Evolutionary conservation across 2,113 vertebrate genomes (phyloP).

Genomic region (Datnioides undecimradiatus): DNA sequence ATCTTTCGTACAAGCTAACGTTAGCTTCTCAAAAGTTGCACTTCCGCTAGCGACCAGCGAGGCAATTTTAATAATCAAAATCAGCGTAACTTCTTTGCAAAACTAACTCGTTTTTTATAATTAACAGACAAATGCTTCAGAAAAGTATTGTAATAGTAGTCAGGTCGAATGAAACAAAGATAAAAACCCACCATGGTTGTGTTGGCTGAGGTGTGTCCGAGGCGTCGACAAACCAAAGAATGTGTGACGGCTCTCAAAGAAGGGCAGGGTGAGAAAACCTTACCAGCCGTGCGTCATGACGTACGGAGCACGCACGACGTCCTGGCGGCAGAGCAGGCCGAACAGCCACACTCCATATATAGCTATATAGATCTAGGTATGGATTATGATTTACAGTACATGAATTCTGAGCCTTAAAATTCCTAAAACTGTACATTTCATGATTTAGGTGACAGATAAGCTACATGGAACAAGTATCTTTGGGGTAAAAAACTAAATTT

Average conservation of each 20-base stretch:
- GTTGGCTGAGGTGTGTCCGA: slow-evolving; percentile 66
- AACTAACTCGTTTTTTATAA: background rate
- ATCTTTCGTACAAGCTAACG: slow-evolving; percentile 48
- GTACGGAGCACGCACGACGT: slow-evolving; percentile 48
- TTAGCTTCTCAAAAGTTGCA: slow-evolving; percentile 70
- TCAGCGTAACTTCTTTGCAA: background rate
- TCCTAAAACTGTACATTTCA: background rate
- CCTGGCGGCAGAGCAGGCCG: too few relatives aligned
- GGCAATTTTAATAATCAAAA: background rate
- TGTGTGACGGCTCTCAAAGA: slow-evolving; percentile 27
- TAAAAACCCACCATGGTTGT: slow-evolving; percentile 77
- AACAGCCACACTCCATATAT: slow-evolving; percentile 64
- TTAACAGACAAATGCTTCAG: background rate
- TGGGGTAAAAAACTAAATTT: background rate
- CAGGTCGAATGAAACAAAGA: background rate
- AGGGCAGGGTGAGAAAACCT: slow-evolving; percentile 29
- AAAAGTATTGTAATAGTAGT: background rate
- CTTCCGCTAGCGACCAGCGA: slow-evolving; percentile 72
- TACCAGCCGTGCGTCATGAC: slow-evolving; percentile 54
- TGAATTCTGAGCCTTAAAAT: background rate
- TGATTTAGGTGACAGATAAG: background rate
- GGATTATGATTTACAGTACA: background rate
- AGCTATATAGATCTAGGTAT: slow-evolving; percentile 38
- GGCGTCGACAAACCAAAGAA: slow-evolving; percentile 61
- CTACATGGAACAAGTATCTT: background rate